Evolutionary conservation across 2,888 invertebrate species (phyloP).

Genomic region (Zeuzera pyrina): DNA sequence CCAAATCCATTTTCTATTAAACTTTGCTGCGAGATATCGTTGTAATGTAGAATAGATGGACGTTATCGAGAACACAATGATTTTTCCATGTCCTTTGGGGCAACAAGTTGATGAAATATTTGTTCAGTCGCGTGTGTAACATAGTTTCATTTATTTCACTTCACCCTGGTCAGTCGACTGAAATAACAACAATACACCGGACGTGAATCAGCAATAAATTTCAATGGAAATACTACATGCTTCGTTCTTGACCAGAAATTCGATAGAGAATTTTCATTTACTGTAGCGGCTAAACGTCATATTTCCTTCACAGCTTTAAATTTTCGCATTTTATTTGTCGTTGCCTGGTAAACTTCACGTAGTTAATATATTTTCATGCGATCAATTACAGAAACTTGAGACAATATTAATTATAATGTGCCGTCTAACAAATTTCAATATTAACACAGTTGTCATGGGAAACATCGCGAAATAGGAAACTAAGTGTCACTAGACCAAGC

Average conservation of each 20-base stretch:
- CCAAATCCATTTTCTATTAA: conserved; percentile 34
- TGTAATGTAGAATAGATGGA: conserved; percentile 19
- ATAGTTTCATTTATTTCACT: conserved; percentile 69
- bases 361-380: too few relatives aligned
- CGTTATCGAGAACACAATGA: conserved; percentile 41
- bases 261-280: conserved; percentile 11
- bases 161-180: conserved; percentile 58
- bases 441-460: conserved; percentile 23
- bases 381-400: too few relatives aligned
- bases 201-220: conserved; percentile 62
- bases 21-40: conserved; percentile 18
- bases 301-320: too few relatives aligned
- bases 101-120: conserved; percentile 70
- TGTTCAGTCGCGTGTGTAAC: conserved; percentile 65
- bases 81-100: conserved; percentile 49
- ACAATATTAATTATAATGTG: too few relatives aligned
- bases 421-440: too few relatives aligned
- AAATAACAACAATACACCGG: conserved; percentile 57
- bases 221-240: conserved; percentile 34
- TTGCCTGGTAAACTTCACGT: too few relatives aligned
- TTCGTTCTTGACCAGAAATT: conserved; percentile 21
- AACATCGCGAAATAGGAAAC: conserved; percentile 26
- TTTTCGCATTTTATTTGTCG: too few relatives aligned
- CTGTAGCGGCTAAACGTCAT: too few relatives aligned
- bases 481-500: conserved; percentile 27